Evolutionary conservation across 2,797 vertebrate genomes (phyloP).

Genomic region (Mastacembelus armatus): DNA sequence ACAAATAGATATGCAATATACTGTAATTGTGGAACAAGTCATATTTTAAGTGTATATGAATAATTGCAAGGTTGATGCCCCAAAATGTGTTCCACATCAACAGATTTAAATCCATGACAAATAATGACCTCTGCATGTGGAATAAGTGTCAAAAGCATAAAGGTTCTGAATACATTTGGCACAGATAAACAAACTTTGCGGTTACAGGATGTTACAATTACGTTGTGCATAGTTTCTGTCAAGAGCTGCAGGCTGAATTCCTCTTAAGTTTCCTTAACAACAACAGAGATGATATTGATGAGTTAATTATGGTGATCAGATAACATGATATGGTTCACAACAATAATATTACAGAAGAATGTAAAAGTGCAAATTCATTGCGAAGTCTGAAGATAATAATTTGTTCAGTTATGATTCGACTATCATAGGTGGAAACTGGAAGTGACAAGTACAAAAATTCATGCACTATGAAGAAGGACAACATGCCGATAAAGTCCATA

Average conservation of each 20-base stretch:
- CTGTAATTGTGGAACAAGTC: not conserved
- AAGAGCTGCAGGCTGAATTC: too few relatives aligned
- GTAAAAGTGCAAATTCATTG: too few relatives aligned
- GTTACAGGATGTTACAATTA: conserved; percentile 20
- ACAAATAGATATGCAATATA: not conserved
- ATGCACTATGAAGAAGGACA: not conserved
- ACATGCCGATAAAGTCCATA: not conserved
- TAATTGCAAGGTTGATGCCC: not conserved
- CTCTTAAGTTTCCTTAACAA: too few relatives aligned
- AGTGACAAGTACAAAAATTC: not conserved
- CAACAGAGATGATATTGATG: too few relatives aligned
- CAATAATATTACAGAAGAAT: too few relatives aligned
- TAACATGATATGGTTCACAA: too few relatives aligned
- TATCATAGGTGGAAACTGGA: not conserved
- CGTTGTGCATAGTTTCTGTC: not conserved
- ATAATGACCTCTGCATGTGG: not conserved
- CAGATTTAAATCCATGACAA: not conserved
- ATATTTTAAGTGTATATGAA: not conserved
- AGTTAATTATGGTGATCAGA: too few relatives aligned
- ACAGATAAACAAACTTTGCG: conserved; percentile 1
- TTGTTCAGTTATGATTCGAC: too few relatives aligned
- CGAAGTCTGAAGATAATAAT: too few relatives aligned
- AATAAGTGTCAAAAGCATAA: not conserved
- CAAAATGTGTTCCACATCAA: not conserved
- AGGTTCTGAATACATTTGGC: not conserved